Percentiles rank a stretch among this genome's conserved stretches.
These are phyloP conservation scores for Micromussa lordhowensis DNA, from an alignment of 92 coral and sea anemone genomes.

Conservation along the genomic window DNA sequence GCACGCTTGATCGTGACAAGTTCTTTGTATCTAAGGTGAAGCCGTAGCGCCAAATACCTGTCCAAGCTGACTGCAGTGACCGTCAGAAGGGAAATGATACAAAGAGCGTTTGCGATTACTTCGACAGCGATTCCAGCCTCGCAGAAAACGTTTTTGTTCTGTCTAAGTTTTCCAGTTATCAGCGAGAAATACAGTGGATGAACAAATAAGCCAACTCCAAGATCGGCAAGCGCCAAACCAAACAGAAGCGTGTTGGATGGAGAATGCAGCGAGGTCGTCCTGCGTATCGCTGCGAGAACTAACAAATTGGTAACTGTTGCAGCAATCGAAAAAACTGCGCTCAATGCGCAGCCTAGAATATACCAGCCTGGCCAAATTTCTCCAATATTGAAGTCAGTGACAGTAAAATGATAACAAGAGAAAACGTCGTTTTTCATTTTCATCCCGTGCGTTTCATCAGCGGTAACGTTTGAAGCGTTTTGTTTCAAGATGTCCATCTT, in stretches of 20 bases:
- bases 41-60: slow-evolving; percentile 43
- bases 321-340: background rate
- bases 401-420: slow-evolving; percentile 16
- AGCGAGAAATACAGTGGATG: slow-evolving; percentile 26
- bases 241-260: slow-evolving; percentile 39
- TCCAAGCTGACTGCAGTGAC: slow-evolving; percentile 44
- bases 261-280: slow-evolving; percentile 33
- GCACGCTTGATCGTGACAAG: slow-evolving; percentile 28
- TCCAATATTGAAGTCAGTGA: slow-evolving; percentile 2
- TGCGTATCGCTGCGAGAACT: slow-evolving; percentile 27
- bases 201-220: slow-evolving; percentile 48
- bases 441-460: background rate
- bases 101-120: slow-evolving; percentile 28
- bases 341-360: slow-evolving; percentile 6
- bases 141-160: slow-evolving; percentile 25
- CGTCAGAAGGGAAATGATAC: slow-evolving; percentile 43
- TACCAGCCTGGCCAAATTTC: slow-evolving; percentile 14
- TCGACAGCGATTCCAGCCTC: slow-evolving; percentile 34
- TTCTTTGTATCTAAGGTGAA: slow-evolving; percentile 45
- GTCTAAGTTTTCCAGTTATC: slow-evolving; percentile 12
- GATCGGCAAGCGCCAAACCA: slow-evolving; percentile 41
- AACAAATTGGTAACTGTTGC: slow-evolving; percentile 22
- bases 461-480: background rate
- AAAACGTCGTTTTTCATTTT: background rate
- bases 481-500: background rate